Evolutionary conservation across 2,888 invertebrate species (phyloP).

Genomic region (Ecliptopera silaceata): DNA sequence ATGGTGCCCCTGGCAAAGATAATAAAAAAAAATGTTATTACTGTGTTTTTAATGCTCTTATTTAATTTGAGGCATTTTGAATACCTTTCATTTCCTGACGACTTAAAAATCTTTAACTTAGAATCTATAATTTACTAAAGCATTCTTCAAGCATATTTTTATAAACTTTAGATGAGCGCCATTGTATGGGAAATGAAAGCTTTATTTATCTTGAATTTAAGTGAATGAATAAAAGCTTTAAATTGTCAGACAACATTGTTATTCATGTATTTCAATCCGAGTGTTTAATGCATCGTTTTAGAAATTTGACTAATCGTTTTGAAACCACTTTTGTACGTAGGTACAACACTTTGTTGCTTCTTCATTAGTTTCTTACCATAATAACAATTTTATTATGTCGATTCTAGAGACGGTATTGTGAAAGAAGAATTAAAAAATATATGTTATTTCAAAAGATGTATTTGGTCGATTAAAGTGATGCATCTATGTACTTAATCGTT

Average conservation of each 20-base stretch:
- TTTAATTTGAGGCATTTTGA: no score
- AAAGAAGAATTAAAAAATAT: not conserved
- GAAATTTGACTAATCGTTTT: not conserved
- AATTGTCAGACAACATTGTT: not conserved
- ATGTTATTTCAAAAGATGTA: not conserved
- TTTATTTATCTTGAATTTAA: not conserved
- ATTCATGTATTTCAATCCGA: not conserved
- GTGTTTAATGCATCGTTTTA: not conserved
- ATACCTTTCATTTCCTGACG: no score
- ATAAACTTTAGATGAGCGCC: no score
- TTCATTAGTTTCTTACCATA: slow-evolving; percentile 13
- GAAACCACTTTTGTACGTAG: not conserved
- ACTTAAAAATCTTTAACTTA: no score
- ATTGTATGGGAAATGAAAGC: no score
- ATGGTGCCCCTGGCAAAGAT: no score
- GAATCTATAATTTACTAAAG: no score
- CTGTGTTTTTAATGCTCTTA: no score
- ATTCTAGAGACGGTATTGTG: slow-evolving; percentile 9
- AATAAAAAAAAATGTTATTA: no score
- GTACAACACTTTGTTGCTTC: not conserved
- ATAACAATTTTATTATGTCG: slow-evolving; percentile 11
- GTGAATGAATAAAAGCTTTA: not conserved
- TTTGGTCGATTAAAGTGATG: slow-evolving; percentile 12
- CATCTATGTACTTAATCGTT: not conserved
- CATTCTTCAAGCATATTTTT: no score